A percentile compares a stretch with the other conserved stretches of the same genome.
Evolutionary conservation across 1,140 invertebrate species (phyloP).

Genomic region (Sycophaga agraensis): DNA sequence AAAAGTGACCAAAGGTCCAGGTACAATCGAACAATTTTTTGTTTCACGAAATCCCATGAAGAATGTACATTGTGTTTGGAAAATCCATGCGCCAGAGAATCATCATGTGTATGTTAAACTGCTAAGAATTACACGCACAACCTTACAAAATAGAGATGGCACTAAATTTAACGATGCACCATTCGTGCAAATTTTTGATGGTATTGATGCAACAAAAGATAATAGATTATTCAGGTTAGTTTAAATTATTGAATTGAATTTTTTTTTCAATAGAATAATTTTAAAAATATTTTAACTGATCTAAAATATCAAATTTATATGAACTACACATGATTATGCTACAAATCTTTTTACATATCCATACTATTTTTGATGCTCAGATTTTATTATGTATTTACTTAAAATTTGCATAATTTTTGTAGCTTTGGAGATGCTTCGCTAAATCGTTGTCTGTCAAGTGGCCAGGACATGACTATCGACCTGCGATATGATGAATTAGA

Average conservation of each 20-base stretch:
- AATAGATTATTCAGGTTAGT: background rate
- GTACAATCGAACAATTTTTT: background rate
- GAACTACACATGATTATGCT: too few relatives aligned
- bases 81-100: background rate
- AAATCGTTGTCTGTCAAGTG: slow-evolving; percentile 2
- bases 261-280: too few relatives aligned
- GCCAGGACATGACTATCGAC: background rate
- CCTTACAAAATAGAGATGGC: background rate
- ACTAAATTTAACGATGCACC: slow-evolving; percentile 1
- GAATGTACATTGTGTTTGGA: slow-evolving; percentile 2
- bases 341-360: too few relatives aligned
- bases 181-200: background rate
- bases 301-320: too few relatives aligned
- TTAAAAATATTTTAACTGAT: too few relatives aligned
- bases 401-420: background rate
- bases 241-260: background rate
- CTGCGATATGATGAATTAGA: background rate
- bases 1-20: background rate
- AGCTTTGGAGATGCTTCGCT: background rate
- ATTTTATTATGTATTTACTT: too few relatives aligned
- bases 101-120: background rate
- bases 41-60: background rate
- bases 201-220: background rate
- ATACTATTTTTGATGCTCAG: too few relatives aligned
- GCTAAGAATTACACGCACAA: background rate